Evolutionary conservation across 1,140 invertebrate species (phyloP).

Genomic region (Batillaria attramentaria): DNA sequence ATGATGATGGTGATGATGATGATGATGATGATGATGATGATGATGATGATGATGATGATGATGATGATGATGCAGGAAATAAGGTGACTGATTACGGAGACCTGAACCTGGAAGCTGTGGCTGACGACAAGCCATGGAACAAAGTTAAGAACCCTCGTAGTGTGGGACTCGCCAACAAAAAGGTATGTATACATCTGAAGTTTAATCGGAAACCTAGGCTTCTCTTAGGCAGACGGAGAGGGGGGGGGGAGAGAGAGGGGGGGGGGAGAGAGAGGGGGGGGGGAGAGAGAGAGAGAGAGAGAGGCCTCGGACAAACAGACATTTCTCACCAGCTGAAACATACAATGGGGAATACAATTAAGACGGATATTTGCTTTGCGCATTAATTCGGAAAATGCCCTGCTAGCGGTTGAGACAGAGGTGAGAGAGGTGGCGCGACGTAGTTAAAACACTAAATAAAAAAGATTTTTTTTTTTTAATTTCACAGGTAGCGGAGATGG

Average conservation of each 20-base stretch:
- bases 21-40: slow-evolving; percentile 8
- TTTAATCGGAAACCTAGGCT: too few species aligned
- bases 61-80: slow-evolving; percentile 36
- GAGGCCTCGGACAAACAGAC: background rate
- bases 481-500: slow-evolving; percentile 58
- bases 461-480: too few species aligned
- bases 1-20: slow-evolving; percentile 9
- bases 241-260: slow-evolving; percentile 15
- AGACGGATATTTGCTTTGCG: background rate
- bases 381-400: background rate
- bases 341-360: too few species aligned
- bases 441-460: too few species aligned
- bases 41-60: slow-evolving; percentile 8
- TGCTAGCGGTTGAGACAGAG: too few species aligned
- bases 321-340: too few species aligned
- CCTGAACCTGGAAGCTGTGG: slow-evolving; percentile 40
- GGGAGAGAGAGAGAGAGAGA: slow-evolving; percentile 16
- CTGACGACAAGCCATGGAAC: slow-evolving; percentile 41
- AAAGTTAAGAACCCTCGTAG: slow-evolving; percentile 46
- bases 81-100: slow-evolving; percentile 54
- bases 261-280: background rate
- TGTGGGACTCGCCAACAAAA: slow-evolving; percentile 45
- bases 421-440: background rate
- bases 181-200: too few species aligned
- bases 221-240: slow-evolving; percentile 2